phyloP scores from a whole-genome alignment of 2,113 vertebrate species.

The Gnathonemus echidnorhynchus region DNA sequence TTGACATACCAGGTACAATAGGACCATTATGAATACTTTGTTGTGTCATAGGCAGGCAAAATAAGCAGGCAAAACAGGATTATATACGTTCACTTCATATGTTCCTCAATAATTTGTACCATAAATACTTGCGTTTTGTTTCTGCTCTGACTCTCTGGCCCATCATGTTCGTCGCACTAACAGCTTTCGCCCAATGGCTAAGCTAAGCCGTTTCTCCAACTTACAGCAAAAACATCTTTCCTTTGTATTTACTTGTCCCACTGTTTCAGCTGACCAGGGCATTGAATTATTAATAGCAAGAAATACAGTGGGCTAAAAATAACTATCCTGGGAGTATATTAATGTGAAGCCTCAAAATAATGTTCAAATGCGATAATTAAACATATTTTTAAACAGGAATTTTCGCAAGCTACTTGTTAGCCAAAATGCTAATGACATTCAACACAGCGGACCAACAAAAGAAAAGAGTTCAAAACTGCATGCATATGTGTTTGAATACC shows the following conservation, averaged over 20 bases:
- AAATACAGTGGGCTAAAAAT: not conserved
- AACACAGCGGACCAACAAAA: not conserved
- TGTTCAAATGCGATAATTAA: not conserved
- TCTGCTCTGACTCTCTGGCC: not conserved
- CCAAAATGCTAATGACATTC: not conserved
- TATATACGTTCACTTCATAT: not conserved
- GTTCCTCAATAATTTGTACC: not conserved
- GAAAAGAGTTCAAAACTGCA: not conserved
- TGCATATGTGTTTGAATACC: not conserved
- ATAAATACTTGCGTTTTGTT: not conserved
- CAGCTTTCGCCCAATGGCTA: not conserved
- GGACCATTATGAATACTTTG: not conserved
- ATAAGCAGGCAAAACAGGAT: not conserved
- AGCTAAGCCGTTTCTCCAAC: not conserved
- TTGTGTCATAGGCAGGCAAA: not conserved
- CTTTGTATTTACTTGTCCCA: not conserved
- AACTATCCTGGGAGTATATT: not conserved
- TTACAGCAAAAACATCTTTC: not conserved
- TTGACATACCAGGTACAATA: not conserved
- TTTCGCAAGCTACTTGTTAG: not conserved
- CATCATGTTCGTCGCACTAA: not conserved
- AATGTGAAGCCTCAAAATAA: not conserved
- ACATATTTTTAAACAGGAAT: not conserved
- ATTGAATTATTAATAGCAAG: not conserved
- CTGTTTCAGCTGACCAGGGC: not conserved